A percentile compares a stretch with the other conserved stretches of the same genome.
These are phyloP conservation scores for Acropora yongei DNA, from an alignment of 64 coral and sea anemone species.

Conservation along the genomic window DNA sequence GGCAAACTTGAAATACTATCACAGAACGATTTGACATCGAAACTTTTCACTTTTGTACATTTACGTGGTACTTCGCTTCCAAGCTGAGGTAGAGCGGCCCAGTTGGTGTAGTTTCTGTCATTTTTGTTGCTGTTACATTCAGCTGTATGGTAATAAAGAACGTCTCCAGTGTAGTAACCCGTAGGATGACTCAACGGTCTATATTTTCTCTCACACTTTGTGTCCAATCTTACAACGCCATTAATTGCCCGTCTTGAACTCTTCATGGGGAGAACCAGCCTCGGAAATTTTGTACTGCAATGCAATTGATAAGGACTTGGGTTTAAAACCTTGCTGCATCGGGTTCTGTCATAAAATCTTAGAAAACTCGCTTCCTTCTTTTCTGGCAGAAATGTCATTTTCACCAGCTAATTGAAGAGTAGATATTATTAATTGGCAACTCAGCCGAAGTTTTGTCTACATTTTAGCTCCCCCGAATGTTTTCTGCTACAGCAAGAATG, in stretches of 20 bases:
- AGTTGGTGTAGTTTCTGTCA: too few relatives aligned
- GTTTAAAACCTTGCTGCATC: not conserved
- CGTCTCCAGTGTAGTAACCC: not conserved
- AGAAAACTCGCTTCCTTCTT: too few relatives aligned
- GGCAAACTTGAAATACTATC: slow-evolving; percentile 18
- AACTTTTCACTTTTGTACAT: not conserved
- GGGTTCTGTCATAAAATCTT: not conserved
- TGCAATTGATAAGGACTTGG: not conserved
- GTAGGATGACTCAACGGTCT: slow-evolving; percentile 12
- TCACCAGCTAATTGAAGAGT: not conserved
- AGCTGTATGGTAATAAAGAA: not conserved
- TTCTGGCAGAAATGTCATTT: not conserved
- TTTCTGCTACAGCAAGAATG: not conserved
- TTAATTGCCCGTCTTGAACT: not conserved
- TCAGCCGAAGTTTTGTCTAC: not conserved
- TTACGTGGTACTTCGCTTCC: not conserved
- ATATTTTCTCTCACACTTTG: slow-evolving; percentile 13
- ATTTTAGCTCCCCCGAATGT: not conserved
- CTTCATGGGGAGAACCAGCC: not conserved
- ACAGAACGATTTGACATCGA: slow-evolving; percentile 24
- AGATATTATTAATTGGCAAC: not conserved
- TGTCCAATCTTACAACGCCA: not conserved
- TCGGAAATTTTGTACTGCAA: slow-evolving; percentile 23
- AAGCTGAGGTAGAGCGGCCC: not conserved
- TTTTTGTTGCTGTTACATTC: not conserved